phyloP scores from a whole-genome alignment of 2,888 invertebrate species.

The Hirtodrosophila histrioides region DNA sequence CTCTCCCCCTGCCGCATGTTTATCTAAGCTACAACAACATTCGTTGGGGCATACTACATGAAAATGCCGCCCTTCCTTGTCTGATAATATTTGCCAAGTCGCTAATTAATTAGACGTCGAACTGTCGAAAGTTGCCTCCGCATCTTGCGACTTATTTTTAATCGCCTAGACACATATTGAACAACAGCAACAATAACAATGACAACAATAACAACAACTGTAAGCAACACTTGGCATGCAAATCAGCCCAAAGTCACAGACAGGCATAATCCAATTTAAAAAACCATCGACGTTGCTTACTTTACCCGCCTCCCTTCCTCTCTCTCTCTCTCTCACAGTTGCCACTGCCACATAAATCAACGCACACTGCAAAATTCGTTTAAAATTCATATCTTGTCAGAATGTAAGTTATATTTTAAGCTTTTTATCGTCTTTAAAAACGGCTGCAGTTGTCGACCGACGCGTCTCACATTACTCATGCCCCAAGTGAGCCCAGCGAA shows the following conservation, averaged over 20 bases:
- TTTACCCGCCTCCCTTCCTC: not conserved
- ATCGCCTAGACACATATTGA: constrained; percentile 28
- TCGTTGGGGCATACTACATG: not conserved
- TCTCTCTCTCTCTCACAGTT: not conserved
- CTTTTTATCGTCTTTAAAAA: constrained; percentile 74
- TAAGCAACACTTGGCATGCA: constrained; percentile 57
- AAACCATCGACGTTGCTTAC: constrained; percentile 48
- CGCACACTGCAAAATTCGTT: constrained; percentile 65
- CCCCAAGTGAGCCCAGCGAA: constrained; percentile 30
- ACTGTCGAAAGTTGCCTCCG: constrained; percentile 31
- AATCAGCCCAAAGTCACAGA: constrained; percentile 41
- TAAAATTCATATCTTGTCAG: constrained; percentile 82
- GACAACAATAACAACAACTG: constrained; percentile 8
- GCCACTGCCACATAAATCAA: constrained; percentile 69
- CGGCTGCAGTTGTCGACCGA: constrained; percentile 48
- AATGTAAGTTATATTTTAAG: constrained; percentile 78
- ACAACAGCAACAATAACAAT: constrained; percentile 1
- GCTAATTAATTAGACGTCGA: constrained; percentile 65
- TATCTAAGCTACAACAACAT: constrained; percentile 28
- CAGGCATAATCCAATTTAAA: constrained; percentile 73
- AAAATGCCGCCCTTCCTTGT: constrained; percentile 1
- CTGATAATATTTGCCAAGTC: constrained; percentile 44
- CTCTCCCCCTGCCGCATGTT: constrained; percentile 19
- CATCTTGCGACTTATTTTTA: constrained; percentile 44
- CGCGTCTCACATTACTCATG: constrained; percentile 69